Conservation (phyloP, 2,113 vertebrate species). For the Gambusia holbrooki region DNA sequence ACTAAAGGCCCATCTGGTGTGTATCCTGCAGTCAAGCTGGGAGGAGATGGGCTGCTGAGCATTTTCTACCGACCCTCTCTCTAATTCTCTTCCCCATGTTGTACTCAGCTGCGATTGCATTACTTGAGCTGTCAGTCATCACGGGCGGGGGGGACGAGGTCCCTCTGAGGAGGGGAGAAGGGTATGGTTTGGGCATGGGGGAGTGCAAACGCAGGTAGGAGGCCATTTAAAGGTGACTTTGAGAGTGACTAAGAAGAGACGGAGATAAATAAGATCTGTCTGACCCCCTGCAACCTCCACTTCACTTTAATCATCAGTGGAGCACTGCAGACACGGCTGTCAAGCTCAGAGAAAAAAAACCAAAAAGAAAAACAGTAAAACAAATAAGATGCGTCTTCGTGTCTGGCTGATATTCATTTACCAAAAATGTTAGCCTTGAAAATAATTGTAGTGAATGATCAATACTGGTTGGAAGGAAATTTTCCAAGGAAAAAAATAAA, state of each 20-base stretch:
- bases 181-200: conserved; percentile 12
- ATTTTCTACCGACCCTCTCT: conserved; percentile 47
- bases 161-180: conserved; percentile 4
- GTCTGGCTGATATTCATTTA: background rate
- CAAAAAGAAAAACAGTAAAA: background rate
- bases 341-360: conserved; percentile 1
- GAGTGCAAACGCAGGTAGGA: conserved; percentile 32
- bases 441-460: conserved; percentile 5
- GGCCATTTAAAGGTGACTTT: conserved; percentile 69
- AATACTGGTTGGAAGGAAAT: conserved; percentile 21
- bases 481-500: conserved; percentile 1
- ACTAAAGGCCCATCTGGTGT: conserved; percentile 65
- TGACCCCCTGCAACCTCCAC: conserved; percentile 46
- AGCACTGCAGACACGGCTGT: conserved; percentile 42
- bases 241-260: conserved; percentile 52
- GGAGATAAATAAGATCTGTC: conserved; percentile 62
- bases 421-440: background rate
- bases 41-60: conserved; percentile 62
- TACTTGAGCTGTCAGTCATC: conserved; percentile 68
- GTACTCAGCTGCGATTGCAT: conserved; percentile 66
- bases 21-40: conserved; percentile 63
- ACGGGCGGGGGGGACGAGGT: conserved; percentile 1
- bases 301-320: conserved; percentile 50
- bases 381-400: background rate
- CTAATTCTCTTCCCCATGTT: conserved; percentile 30